A percentile compares a stretch with the other conserved stretches of the same genome.
Conservation (phyloP, 2,113 vertebrate genomes). For the Forbesichthys agassizii region DNA sequence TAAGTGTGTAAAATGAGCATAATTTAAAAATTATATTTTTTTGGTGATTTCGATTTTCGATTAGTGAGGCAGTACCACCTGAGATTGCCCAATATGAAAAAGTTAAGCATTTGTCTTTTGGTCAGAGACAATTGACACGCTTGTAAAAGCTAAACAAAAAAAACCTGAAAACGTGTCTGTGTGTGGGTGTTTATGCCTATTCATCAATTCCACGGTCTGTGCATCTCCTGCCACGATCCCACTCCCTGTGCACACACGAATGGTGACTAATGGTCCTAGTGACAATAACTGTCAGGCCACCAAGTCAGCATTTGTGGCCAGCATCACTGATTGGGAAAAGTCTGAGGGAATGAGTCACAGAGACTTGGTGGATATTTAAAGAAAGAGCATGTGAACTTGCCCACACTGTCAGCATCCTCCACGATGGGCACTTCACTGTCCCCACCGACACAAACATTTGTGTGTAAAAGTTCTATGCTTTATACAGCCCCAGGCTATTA, state of each 20-base stretch:
- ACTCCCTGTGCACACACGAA: neutral
- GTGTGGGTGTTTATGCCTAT: neutral
- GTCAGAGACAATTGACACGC: too few relatives aligned
- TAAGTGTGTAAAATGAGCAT: too few relatives aligned
- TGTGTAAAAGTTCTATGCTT: too few relatives aligned
- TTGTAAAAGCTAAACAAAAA: neutral
- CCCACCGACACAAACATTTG: neutral
- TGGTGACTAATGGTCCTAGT: constrained; percentile 9
- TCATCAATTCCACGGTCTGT: constrained; percentile 1
- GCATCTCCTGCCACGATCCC: neutral
- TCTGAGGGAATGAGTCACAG: constrained; percentile 16
- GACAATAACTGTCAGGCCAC: constrained; percentile 21
- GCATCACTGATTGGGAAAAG: constrained; percentile 13
- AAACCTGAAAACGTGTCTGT: neutral
- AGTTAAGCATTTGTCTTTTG: too few relatives aligned
- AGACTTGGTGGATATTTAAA: constrained; percentile 5
- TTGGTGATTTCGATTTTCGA: too few relatives aligned
- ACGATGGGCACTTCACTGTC: neutral
- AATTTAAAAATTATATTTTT: too few relatives aligned
- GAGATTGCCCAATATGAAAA: too few relatives aligned
- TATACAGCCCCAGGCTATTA: too few relatives aligned
- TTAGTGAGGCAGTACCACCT: too few relatives aligned
- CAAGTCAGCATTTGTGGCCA: constrained; percentile 22
- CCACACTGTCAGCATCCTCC: neutral
- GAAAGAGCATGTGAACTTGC: neutral